Conservation (phyloP, 2,888 invertebrate genomes). For the Tribolium freemani region DNA sequence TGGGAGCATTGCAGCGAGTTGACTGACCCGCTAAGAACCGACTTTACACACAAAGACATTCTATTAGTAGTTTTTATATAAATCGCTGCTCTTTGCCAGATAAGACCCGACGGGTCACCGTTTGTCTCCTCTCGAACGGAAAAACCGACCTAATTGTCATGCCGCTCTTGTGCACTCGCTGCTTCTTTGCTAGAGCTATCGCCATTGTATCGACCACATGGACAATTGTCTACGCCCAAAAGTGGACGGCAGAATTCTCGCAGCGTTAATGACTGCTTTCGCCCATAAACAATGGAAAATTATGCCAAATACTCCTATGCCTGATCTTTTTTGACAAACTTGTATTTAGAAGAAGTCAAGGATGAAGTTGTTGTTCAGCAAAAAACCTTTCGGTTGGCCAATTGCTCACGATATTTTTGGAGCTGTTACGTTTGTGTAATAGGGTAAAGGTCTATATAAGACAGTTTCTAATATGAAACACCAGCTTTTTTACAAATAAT, state of each 20-base stretch:
- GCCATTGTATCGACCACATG: conserved; percentile 11
- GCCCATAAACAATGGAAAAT: too few relatives aligned
- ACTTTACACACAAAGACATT: conserved; percentile 29
- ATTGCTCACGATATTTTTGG: too few relatives aligned
- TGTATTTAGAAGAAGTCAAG: too few relatives aligned
- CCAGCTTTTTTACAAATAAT: too few relatives aligned
- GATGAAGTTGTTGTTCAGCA: too few relatives aligned
- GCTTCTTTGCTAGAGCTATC: neutral
- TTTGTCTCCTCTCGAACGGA: conserved; percentile 9
- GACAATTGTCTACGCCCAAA: neutral
- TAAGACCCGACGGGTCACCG: conserved; percentile 4
- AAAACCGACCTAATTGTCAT: conserved; percentile 26
- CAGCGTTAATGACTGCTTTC: too few relatives aligned
- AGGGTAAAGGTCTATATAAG: too few relatives aligned
- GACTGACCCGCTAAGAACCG: conserved; percentile 18
- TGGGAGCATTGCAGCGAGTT: conserved; percentile 28
- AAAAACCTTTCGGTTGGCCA: too few relatives aligned
- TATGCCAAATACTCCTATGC: too few relatives aligned
- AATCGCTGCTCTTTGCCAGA: conserved; percentile 21
- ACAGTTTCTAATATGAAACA: too few relatives aligned
- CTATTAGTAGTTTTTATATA: conserved; percentile 18
- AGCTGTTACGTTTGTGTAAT: too few relatives aligned
- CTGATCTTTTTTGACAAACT: too few relatives aligned
- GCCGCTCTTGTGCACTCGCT: conserved; percentile 11
- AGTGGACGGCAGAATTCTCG: neutral